These are phyloP conservation scores for Astyanax mexicanus DNA, from an alignment of 2,797 vertebrate species.

Conservation along the genomic window DNA sequence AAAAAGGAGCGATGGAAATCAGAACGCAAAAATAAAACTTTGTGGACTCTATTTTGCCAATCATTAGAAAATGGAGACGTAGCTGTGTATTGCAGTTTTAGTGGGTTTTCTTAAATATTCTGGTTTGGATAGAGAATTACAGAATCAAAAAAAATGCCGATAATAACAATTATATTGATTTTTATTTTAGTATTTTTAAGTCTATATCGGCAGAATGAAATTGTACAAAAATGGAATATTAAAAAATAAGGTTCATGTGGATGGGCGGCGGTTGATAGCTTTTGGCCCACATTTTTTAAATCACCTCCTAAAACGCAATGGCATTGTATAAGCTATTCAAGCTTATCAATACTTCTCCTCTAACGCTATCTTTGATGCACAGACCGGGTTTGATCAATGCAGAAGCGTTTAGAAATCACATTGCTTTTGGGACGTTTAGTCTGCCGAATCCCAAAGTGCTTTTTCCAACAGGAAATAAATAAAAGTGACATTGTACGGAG, in stretches of 20 bases:
- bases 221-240: not conserved
- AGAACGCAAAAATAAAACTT: constrained; percentile 6
- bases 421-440: constrained; percentile 8
- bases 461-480: constrained; percentile 86
- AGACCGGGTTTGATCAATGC: constrained; percentile 13
- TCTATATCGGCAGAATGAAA: not conserved
- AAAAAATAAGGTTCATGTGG: not conserved
- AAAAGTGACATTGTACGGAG: constrained; percentile 87
- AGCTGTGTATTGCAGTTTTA: not conserved
- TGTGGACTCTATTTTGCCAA: not conserved
- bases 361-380: not conserved
- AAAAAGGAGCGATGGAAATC: constrained; percentile 10
- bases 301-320: not conserved
- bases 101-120: not conserved
- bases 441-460: constrained; percentile 63
- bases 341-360: not conserved
- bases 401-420: constrained; percentile 18
- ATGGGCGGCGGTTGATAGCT: not conserved
- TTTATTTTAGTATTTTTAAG: too few species aligned
- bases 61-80: too few species aligned
- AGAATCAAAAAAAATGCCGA: not conserved
- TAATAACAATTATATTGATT: not conserved
- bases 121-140: not conserved
- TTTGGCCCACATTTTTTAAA: not conserved
- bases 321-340: not conserved